Base-by-base conservation (phyloP, 2,797 vertebrate species). In the Apodemus agrarius region DNA sequence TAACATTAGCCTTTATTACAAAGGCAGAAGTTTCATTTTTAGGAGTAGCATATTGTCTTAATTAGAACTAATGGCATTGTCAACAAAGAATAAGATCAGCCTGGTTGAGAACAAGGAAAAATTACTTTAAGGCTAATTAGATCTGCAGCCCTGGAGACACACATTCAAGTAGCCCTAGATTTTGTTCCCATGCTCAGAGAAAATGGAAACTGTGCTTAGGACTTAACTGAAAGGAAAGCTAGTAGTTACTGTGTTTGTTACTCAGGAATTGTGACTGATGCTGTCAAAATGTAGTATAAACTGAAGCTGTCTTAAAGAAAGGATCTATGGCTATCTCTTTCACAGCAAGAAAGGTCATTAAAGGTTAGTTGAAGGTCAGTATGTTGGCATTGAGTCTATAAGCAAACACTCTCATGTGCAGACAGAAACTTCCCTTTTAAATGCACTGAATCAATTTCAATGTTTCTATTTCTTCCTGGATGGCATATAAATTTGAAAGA, bases 71-170 rank as follows among this genome's bases (percentile, higher is more conserved):
- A 54, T 76, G 82, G 43, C 57, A 83, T 65, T 65, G 54, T 83
- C 79, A 89, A 83, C 54, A 37, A 89, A 89, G 67, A 89, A 65
- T 89, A 83, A 94, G 82, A 43, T 75, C 79, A 43, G 67, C 29
- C 49, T 89, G 67, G 19, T 26, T 54, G 19, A 94, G 29, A 88
- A 61, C 43, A 81, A 83, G 74, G 57, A 61, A 81, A 88, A 88
- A 74, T 81, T 26, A 52, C 61, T 67, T 57, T 83, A 80, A 72
- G 14, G 69, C 69, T 89, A 90, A 94, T 89, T 89, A 83, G n/a
- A n/a, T 90, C 81, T 76, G 57, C 43, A 83, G 65, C 57, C 21
- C 24, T 75, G 79, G 69, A 75, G 29, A 74, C 69, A 76, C 19
- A 34, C 29, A 83, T 52, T 76, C 69, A 84, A 84, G 79, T 65